These are phyloP conservation scores for Indicator maculatus DNA, from an alignment of 2,113 vertebrate species.

Conservation along the genomic window DNA sequence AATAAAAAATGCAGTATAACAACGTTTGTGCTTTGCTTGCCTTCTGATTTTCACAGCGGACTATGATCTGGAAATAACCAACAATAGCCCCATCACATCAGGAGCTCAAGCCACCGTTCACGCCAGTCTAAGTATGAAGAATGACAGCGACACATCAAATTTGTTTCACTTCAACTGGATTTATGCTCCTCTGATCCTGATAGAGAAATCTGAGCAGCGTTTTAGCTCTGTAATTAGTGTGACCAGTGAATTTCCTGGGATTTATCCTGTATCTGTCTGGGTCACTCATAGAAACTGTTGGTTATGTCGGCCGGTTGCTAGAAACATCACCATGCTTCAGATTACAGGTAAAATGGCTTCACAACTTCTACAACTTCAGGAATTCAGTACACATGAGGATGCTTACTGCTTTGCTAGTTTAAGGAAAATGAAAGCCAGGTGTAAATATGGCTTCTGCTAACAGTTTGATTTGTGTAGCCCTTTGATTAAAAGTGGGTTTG, in stretches of 20 bases:
- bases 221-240: slow-evolving; percentile 43
- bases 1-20: background rate
- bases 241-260: slow-evolving; percentile 47
- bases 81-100: slow-evolving; percentile 70
- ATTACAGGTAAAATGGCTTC: slow-evolving; percentile 70
- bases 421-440: background rate
- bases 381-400: background rate
- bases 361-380: background rate
- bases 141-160: background rate
- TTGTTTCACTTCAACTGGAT: slow-evolving; percentile 76
- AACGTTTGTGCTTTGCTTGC: background rate
- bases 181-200: slow-evolving; percentile 73
- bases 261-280: slow-evolving; percentile 73
- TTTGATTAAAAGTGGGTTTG: background rate
- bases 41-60: slow-evolving; percentile 37
- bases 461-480: background rate
- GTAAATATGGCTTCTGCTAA: background rate
- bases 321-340: slow-evolving; percentile 42
- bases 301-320: slow-evolving; percentile 67
- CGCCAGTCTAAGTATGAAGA: slow-evolving; percentile 50
- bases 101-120: slow-evolving; percentile 70
- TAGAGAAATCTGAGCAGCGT: slow-evolving; percentile 22
- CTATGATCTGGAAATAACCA: slow-evolving; percentile 58
- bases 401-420: background rate
- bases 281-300: slow-evolving; percentile 67